Percentiles rank a stretch among this genome's conserved stretches.
phyloP scores from a whole-genome alignment of 2,888 invertebrate genomes.

The Caenorhabditis virilis region DNA sequence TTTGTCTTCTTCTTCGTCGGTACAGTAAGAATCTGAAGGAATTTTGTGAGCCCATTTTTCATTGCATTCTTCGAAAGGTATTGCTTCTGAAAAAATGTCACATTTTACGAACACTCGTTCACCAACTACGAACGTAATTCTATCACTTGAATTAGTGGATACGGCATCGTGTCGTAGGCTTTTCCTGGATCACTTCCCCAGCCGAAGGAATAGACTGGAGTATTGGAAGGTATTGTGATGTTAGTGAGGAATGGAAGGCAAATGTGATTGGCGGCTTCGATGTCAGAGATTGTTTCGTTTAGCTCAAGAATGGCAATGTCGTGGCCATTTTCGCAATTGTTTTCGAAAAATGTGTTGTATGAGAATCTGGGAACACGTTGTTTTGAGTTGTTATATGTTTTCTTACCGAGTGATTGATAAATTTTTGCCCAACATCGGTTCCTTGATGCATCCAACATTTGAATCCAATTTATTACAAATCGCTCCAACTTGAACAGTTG shows the following conservation, averaged over 20 bases:
- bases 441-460: slow-evolving; percentile 17
- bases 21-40: slow-evolving; percentile 27
- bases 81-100: not conserved
- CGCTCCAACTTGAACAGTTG: slow-evolving; percentile 17
- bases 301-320: slow-evolving; percentile 28
- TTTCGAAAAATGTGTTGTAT: slow-evolving; percentile 17
- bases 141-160: slow-evolving; percentile 23
- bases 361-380: too few species aligned
- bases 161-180: slow-evolving; percentile 14
- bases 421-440: slow-evolving; percentile 15
- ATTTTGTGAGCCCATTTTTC: slow-evolving; percentile 5
- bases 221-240: not conserved
- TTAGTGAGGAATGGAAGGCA: slow-evolving; percentile 19
- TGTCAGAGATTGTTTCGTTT: slow-evolving; percentile 5
- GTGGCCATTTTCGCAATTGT: slow-evolving; percentile 20
- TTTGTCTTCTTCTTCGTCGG: slow-evolving; percentile 24
- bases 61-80: not conserved
- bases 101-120: not conserved
- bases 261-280: slow-evolving; percentile 20
- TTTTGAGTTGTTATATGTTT: too few species aligned
- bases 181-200: slow-evolving; percentile 33
- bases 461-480: slow-evolving; percentile 14
- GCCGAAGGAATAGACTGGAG: slow-evolving; percentile 24
- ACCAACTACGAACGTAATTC: slow-evolving; percentile 3
- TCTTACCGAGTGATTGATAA: slow-evolving; percentile 17